These are phyloP conservation scores for Hetaerina americana DNA, from an alignment of 1,140 invertebrate genomes.

Conservation along the genomic window DNA sequence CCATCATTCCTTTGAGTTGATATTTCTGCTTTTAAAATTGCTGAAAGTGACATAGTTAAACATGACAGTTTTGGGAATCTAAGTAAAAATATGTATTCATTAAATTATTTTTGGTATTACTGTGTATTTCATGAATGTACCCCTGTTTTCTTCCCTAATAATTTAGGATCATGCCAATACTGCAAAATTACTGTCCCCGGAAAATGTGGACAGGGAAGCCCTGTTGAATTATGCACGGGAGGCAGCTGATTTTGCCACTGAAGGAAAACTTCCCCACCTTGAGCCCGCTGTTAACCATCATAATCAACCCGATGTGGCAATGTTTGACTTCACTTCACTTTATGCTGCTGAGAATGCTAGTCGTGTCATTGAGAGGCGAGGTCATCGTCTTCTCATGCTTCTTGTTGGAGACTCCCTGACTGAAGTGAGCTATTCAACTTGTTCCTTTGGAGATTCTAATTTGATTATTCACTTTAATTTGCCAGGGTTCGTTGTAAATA, in stretches of 20 bases:
- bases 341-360: conserved; percentile 93
- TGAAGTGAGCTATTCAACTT: too few species aligned
- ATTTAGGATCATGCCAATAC: conserved; percentile 80
- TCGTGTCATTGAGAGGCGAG: conserved; percentile 60
- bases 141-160: conserved; percentile 11
- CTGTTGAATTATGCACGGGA: conserved; percentile 86
- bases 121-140: conserved; percentile 3
- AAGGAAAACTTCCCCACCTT: conserved; percentile 73
- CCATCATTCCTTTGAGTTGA: too few species aligned
- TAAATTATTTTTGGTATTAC: conserved; percentile 4
- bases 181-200: conserved; percentile 64
- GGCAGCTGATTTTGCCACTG: conserved; percentile 92
- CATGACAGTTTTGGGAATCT: neutral
- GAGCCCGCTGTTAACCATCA: conserved; percentile 98
- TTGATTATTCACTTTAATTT: too few species aligned
- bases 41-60: too few species aligned
- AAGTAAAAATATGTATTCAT: neutral
- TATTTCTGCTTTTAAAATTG: too few species aligned
- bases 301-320: conserved; percentile 94
- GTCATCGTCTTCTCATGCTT: conserved; percentile 67
- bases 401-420: conserved; percentile 92
- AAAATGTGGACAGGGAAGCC: conserved; percentile 84
- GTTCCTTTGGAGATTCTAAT: too few species aligned
- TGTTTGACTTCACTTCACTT: conserved; percentile 99
- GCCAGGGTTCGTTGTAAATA: too few species aligned